Base-by-base conservation (phyloP, 2,888 invertebrate genomes). In the Alsophila aescularia region DNA sequence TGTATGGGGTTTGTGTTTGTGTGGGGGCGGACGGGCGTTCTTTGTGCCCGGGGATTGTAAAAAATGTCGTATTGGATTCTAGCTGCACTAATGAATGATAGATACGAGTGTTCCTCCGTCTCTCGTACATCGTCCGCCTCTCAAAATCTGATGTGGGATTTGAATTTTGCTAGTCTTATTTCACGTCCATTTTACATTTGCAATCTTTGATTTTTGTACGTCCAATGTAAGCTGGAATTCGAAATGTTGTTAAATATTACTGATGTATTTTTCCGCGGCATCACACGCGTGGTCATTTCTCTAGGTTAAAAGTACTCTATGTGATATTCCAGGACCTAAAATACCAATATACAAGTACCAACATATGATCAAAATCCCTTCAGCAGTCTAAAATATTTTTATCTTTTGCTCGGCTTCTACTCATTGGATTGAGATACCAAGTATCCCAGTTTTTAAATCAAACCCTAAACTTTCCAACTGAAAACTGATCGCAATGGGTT, bases 21-120 rank as follows among this genome's bases (percentile, higher is more conserved):
- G 85, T 82, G 82, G 72, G 79, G 79, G 77, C 77, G 83, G 78
- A 76, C 82, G 83, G 83, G 79, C 83, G 89, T 79, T 86, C 91
- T 91, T 90, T 90, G 90, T 91, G 88, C 90, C 81, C 71, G 78
- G 86, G 86, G 85, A 85, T 88, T 88, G 88, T 88, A 90, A 90
- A 91, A 91, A 91, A 90, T 90, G 90, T 90, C 91, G 89, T 91
- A 90, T 91, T 90, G 89, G 90, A 90, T 90, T 90, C 88, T 86
- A 84, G 89, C 85, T 83, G 81, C 80, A 82, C 90, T 90, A 91
- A 91, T 90, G 91, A 91, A 90, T 90, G 91, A 90, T 91, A 90
- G 88, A 87, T 88, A 86, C 76, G 80, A 77, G 76, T 77, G 82
- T 81, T 76, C 79, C 73, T 76, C 62, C 58, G 51, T 74, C 73